Conservation (phyloP, 2,113 vertebrate genomes). For the Odontesthes bonariensis region DNA sequence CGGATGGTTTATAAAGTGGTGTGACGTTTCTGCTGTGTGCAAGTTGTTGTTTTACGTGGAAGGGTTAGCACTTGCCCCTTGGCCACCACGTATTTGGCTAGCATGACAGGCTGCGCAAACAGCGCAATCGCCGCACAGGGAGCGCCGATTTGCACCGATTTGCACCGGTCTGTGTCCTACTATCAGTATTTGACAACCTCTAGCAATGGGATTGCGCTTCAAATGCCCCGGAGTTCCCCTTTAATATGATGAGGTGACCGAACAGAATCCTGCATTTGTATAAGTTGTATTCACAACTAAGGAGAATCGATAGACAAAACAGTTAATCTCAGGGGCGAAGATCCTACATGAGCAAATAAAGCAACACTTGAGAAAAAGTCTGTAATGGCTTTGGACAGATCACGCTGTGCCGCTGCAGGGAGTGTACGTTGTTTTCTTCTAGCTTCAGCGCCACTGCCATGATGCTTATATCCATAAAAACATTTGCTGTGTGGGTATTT, state of each 20-base stretch:
- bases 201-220: too few relatives aligned
- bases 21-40: too few relatives aligned
- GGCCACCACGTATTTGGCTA: too few relatives aligned
- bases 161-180: too few relatives aligned
- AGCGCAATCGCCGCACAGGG: too few relatives aligned
- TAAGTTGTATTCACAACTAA: slow-evolving; percentile 1
- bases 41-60: too few relatives aligned
- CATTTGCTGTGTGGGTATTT: slow-evolving; percentile 32
- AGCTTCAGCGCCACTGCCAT: slow-evolving; percentile 1
- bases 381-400: slow-evolving; percentile 10
- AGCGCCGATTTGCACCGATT: too few relatives aligned
- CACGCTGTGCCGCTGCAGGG: slow-evolving; percentile 27
- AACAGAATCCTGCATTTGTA: slow-evolving; percentile 21
- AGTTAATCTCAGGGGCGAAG: slow-evolving; percentile 8
- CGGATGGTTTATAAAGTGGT: too few relatives aligned
- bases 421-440: slow-evolving; percentile 19
- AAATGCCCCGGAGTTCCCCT: too few relatives aligned
- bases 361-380: slow-evolving; percentile 4
- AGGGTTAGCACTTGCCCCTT: too few relatives aligned
- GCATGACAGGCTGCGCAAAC: too few relatives aligned
- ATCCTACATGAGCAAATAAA: slow-evolving; percentile 19
- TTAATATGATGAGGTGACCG: background rate
- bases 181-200: too few relatives aligned
- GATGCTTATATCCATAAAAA: slow-evolving; percentile 13
- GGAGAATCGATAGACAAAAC: slow-evolving; percentile 13